Evolutionary conservation across 2,888 invertebrate species (phyloP).

Genomic region (Cephus runcator): DNA sequence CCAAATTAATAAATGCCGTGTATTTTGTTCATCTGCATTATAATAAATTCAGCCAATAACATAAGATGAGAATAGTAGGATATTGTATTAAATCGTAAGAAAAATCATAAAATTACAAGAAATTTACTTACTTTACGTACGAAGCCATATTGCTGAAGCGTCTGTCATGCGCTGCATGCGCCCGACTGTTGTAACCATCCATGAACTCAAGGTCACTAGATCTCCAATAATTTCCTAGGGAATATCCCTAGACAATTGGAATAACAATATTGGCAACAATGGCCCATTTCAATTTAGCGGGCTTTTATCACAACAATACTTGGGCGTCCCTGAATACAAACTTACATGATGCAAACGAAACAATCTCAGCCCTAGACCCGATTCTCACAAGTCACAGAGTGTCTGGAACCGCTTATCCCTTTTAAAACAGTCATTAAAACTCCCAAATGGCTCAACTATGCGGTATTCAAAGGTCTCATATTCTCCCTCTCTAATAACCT

Average conservation of each 20-base stretch:
- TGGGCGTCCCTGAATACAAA: neutral
- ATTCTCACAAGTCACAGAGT: neutral
- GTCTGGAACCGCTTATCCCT: neutral
- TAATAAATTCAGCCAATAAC: neutral
- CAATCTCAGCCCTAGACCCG: neutral
- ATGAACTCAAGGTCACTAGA: neutral
- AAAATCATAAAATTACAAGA: conserved; percentile 18
- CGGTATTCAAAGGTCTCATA: neutral
- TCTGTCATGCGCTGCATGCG: neutral
- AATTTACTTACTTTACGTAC: conserved; percentile 46
- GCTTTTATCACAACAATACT: neutral
- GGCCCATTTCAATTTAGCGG: neutral
- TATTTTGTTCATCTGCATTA: neutral
- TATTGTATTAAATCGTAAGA: neutral
- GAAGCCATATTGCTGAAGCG: conserved; percentile 48
- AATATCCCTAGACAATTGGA: neutral
- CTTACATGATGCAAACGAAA: neutral
- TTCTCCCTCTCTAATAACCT: neutral
- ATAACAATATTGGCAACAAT: neutral
- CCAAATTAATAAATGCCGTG: neutral
- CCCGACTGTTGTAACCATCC: neutral
- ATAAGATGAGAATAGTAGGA: neutral
- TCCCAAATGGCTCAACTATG: neutral
- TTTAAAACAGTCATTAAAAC: neutral
- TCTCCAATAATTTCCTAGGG: neutral